Evolutionary conservation across 1,140 invertebrate species (phyloP), one percentile per base, ranked within the genome.

Genomic region (Leptinotarsa defecta): DNA sequence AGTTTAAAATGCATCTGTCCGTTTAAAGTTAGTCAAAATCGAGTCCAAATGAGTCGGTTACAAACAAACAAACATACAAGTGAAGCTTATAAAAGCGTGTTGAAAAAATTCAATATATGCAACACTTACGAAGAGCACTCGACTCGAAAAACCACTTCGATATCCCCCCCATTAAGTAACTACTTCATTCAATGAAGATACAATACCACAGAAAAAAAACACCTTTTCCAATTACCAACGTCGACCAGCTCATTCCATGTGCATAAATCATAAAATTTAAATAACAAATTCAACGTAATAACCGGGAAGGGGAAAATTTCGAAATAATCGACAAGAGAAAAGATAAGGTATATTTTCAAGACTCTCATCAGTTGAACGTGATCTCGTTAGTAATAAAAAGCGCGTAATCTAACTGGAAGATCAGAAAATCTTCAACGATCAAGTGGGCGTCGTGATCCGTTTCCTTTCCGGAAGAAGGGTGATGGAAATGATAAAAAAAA

Each of bases 391-490:
- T 57, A 15, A 57, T 19, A 57, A 57, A 57, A 57, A 57, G n/a
- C 52, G n/a, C 15, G 52, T 57, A 17, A 17, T 57, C 34, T 43
- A 43, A 43, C 34, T 43, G 34, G 34, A 43, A 43, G 34, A 57
- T 57, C 52, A 19, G 17, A 15, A 57, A 57, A 57, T 57, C 13
- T 57, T 57, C 52, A 57, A 57, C 52, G 52, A 57, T 19, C 52
- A 57, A 57, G 52, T 57, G 52, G 52, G 52, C 52, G 52, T 15
- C n/a, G 52, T 15, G 52, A 57, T 57, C 15, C 52, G 52, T 57
- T 57, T 57, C 52, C 52, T 57, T 19, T 57, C 52, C 52, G 52
- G 52, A 57, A 57, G 52, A 57, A 57, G 52, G 52, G 52, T 57
- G 52, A 57, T 57, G 17, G 52, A 15, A 19, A 57, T n/a, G 52